Base-by-base conservation (phyloP, 2,888 invertebrate genomes). In the Shargacucullia verbasci region DNA sequence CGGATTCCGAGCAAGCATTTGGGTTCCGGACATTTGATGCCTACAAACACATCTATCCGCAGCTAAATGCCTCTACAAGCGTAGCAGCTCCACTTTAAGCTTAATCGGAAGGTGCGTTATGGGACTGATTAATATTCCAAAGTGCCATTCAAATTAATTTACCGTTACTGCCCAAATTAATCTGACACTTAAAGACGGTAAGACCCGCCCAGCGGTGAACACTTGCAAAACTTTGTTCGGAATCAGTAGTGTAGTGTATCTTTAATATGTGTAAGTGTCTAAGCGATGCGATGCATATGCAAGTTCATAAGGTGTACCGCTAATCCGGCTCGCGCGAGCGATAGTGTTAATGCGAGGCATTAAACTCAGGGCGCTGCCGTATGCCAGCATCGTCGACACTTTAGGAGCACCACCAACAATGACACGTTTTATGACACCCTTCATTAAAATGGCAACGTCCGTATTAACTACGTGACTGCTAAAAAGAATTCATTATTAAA, bases 401-500 rank as follows among this genome's bases (percentile, higher is more conserved):
- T 61, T 62, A 20, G 20, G 20, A 20, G 20, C 20, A 57, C 61
- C 69, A 67, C 74, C 77, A 79, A 85, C 84, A 85, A 84, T 82
- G 86, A 85, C 83, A 84, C 81, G 81, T 85, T 90, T 87, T 90
- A 91, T 87, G 85, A 83, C 80, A 79, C 80, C 77, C 81, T 86
- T 87, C 87, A 88, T 91, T 90, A 87, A 84, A 90, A 86, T 80
- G 72, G 78, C 80, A 76, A 83, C 82, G 81, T 73, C 73, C 79
- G 82, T 86, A 87, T 90, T 89, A 89, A 89, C 75, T 87, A 88
- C 90, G 91, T 90, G 89, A 84, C 78, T 73, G 76, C 78, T 83
- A 79, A 83, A 29, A 89, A 91, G 86, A 91, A 91, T 91, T 90
- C 89, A 88, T 91, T 91, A 92, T 90, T 89, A 88, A 89, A 91